Conservation (phyloP, 1,140 invertebrate species). For the Nylanderia fulva region DNA sequence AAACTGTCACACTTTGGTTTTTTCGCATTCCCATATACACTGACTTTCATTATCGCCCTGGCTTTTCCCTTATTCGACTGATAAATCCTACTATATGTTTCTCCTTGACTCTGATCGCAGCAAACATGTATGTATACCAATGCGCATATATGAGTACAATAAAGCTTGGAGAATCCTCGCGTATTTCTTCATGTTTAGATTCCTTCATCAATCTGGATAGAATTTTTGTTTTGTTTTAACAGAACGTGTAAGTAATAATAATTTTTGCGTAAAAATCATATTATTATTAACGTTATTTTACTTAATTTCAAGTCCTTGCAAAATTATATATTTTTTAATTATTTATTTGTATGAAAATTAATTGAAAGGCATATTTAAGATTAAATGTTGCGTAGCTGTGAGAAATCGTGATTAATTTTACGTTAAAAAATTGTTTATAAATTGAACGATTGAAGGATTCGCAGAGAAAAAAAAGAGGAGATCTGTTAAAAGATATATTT, state of each 20-base stretch:
- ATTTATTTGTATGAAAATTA: background rate
- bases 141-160: background rate
- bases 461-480: background rate
- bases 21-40: background rate
- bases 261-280: background rate
- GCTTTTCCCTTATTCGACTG: background rate
- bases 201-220: background rate
- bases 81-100: background rate
- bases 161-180: background rate
- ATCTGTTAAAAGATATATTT: background rate
- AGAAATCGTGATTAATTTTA: background rate
- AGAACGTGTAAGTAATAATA: background rate
- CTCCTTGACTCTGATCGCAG: background rate
- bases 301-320: background rate
- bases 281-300: background rate
- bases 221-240: conserved; percentile 8
- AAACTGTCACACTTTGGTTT: conserved; percentile 32
- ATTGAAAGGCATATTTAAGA: background rate
- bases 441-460: conserved; percentile 23
- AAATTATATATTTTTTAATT: background rate
- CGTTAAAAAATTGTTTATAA: conserved; percentile 1
- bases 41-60: background rate
- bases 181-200: background rate
- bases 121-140: background rate
- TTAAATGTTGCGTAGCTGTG: background rate